Base-by-base conservation (phyloP, 2,888 invertebrate species). In the Peribatodes rhomboidaria region DNA sequence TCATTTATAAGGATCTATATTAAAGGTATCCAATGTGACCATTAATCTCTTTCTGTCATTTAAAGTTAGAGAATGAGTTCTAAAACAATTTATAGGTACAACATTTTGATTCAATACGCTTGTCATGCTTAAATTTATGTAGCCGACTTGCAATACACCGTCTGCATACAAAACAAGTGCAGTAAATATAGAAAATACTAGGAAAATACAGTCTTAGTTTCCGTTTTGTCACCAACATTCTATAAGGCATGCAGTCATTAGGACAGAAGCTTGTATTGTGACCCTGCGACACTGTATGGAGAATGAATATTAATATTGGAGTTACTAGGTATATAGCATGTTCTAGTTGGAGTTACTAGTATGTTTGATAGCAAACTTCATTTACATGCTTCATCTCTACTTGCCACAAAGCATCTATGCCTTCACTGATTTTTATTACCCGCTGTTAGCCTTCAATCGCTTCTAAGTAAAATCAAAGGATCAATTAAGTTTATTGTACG, bases 81-180 rank as follows among this genome's bases (percentile, higher is more conserved):
- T 8, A 27, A 47, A 22, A 18, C n/a, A 6, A 27, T 47, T 6
- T n/a, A 4, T 14, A 47, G 27, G 22, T 9, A 27, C 11, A 22
- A 41, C 27, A 27, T 41, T 35, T 39, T 31, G 22, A 22, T 50
- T 31, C 55, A 13, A 18, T 50, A 56, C 39, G 35, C 39, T 33
- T 44, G 37, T 54, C 57, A 49, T 53, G 65, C 47, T 58, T 31
- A 57, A 56, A 16, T 61, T 60, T 41, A 41, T 47, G 57, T 53
- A n/a, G 18, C 27, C 16, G 9, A 39, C 31, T 53, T 27, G 53
- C 46, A 53, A 14, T 20, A 11, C 42, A 11, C 42, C 47, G 58
- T 64, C 63, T 58, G 63, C 63, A 64, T 64, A 58, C 58, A 58
- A 58, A 62, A 49, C 20, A 20, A 37, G 10, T 58, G 22, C 35